A percentile compares a stretch with the other conserved stretches of the same genome.
phyloP scores from a whole-genome alignment of 2,113 vertebrate species.

The Nipponia nippon region DNA sequence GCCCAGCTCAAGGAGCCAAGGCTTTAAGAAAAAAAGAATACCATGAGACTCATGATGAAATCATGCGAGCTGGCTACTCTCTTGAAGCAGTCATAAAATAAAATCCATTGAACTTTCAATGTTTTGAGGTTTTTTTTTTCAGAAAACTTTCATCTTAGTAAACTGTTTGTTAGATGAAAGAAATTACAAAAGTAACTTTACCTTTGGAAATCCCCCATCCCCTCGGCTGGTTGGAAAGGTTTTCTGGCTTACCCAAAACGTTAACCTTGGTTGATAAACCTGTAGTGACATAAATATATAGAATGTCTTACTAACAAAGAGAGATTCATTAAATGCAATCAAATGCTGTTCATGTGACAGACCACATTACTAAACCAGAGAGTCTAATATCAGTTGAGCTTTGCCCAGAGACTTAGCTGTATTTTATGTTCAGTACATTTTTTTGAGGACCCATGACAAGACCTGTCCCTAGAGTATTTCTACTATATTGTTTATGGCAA shows the following conservation, averaged over 20 bases:
- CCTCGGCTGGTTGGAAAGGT: conserved; percentile 64
- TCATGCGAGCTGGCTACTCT: neutral
- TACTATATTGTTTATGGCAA: neutral
- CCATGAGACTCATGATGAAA: neutral
- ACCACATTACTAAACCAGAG: neutral
- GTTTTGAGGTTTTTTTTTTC: neutral
- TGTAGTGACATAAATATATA: conserved; percentile 63
- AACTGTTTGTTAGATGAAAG: neutral
- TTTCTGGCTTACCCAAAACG: conserved; percentile 62
- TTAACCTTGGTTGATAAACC: conserved; percentile 61
- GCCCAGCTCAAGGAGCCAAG: neutral
- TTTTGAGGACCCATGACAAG: neutral
- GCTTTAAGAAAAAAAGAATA: conserved; percentile 37
- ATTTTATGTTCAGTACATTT: neutral
- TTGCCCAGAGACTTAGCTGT: neutral
- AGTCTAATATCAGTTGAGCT: neutral
- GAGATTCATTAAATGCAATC: neutral
- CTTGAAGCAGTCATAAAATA: neutral
- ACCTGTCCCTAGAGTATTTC: neutral
- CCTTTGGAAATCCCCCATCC: conserved; percentile 75
- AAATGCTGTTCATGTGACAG: neutral
- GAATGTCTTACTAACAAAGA: conserved; percentile 11
- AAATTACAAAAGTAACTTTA: conserved; percentile 48
- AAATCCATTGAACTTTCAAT: neutral
- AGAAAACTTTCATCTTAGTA: neutral